Evolutionary conservation across 1,140 invertebrate genomes (phyloP), one percentile per base, ranked within the genome.

Genomic region (Zaprionus capensis): DNA sequence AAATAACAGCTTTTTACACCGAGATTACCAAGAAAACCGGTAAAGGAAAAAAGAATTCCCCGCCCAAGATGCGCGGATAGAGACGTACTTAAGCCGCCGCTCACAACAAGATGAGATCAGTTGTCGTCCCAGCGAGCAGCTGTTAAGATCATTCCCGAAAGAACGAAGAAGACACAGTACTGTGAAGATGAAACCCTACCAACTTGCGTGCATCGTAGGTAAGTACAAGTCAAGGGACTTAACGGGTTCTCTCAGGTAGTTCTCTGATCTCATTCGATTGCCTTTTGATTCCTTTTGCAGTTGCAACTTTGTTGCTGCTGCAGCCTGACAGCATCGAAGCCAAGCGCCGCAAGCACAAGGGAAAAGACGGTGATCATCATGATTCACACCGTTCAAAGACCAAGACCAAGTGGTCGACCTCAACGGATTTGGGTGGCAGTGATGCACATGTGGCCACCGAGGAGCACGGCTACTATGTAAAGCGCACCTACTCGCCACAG

Each of bases 381-480:
- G 74, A 80, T 36, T 56, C 77, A 0, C 55, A 80, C 4, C 86
- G 81, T 51, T 68, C 86, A 12, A 92, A 92, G 72, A 92, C 91
- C 31, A 92, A 92, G 71, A 92, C 91, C 0, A 92, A 92, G 63
- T 92, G 91, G 91, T 92, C 91, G 1, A 90, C 53, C 15, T 90
- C 91, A 2, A 79, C 91, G 3, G 77, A 92, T 24, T 41, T 91
- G 62, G 75, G 72, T 4, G 44, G 56, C 7, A 59, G 31, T n/a
- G 81, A 73, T 22, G 57, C 64, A 1, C 88, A 90, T 56, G 82
- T 92, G 4, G 82, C 91, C 36, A 92, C 84, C 22, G 91, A 92
- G 53, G 91, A 92, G 58, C 91, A 92, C 24, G 84, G 87, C n/a
- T 92, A 92, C 63, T 92, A 92, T 44, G 84, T 92, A n/a, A 92